phyloP scores from a whole-genome alignment of 2,888 invertebrate genomes.

The Nomada lathburiana region DNA sequence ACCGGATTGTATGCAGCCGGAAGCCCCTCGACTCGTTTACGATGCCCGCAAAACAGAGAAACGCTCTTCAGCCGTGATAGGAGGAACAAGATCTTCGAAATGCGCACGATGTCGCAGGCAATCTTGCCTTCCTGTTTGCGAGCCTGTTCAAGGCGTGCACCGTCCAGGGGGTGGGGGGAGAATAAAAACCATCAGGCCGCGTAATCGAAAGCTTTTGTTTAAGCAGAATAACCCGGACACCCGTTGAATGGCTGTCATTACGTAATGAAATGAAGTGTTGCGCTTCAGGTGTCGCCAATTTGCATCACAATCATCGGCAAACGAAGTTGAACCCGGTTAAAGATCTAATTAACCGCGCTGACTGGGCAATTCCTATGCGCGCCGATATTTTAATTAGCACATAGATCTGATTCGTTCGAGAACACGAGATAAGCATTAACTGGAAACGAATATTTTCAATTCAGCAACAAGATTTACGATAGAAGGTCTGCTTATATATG shows the following conservation, averaged over 20 bases:
- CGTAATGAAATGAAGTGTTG: constrained; percentile 15
- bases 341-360: not conserved
- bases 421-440: too few species aligned
- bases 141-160: too few species aligned
- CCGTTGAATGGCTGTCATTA: constrained; percentile 8
- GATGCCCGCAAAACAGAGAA: constrained; percentile 41
- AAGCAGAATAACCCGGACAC: constrained; percentile 2
- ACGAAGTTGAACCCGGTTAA: not conserved
- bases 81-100: constrained; percentile 33
- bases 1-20: constrained; percentile 40
- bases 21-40: constrained; percentile 51
- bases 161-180: not conserved
- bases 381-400: not conserved
- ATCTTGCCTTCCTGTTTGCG: constrained; percentile 14
- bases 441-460: too few species aligned
- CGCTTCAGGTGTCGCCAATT: constrained; percentile 8
- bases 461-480: too few species aligned
- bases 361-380: not conserved
- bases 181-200: constrained; percentile 18
- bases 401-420: too few species aligned
- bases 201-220: not conserved
- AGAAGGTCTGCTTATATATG: too few species aligned
- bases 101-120: not conserved
- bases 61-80: constrained; percentile 36
- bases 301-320: constrained; percentile 9